Evolutionary conservation across 2,888 invertebrate genomes (phyloP), one percentile per base, ranked within the genome.

Genomic region (Drosophila falleni): DNA sequence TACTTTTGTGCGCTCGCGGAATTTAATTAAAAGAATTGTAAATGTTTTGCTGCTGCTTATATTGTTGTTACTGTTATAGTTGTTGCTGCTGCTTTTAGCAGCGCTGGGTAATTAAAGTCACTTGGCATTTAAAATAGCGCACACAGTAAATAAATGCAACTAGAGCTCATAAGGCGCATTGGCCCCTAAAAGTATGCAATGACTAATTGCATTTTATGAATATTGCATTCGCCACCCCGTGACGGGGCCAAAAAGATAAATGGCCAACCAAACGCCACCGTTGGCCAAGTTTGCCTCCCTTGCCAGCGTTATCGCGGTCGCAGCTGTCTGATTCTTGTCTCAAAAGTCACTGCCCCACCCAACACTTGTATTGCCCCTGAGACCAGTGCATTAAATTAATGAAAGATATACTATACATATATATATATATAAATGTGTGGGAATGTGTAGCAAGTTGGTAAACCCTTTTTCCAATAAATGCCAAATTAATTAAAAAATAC

Each of bases 401-500:
- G 78, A 85, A 89, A 85, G 51, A 64, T 37, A 77, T 54, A 44
- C 33, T 19, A 29, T 29, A 29, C 5, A 3, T 29, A 33, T 53
- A 39, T 13, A 46, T 58, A 13, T 39, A 23, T 51, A 6, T 41
- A n/a, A 6, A n/a, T 23, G 53, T 35, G 42, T 15, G 47, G 35
- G 51, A 26, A 56, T 50, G 78, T 67, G 41, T 39, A 44, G 56
- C 60, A 44, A 62, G 71, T 69, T 75, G 77, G 42, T 46, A 67
- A 70, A 79, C 88, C 86, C 82, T 86, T 86, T 84, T 87, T 74
- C 89, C 86, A 89, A 87, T 87, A 87, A 87, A 87, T 89, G 86
- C 89, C 86, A 89, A 87, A 87, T 89, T 89, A 87, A 87, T 87
- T 87, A 89, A 87, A 87, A 87, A 87, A 88, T 86, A 87, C 89